These are phyloP conservation scores for Scaptomyza graminum DNA, from an alignment of 1,140 invertebrate species.

Conservation along the genomic window DNA sequence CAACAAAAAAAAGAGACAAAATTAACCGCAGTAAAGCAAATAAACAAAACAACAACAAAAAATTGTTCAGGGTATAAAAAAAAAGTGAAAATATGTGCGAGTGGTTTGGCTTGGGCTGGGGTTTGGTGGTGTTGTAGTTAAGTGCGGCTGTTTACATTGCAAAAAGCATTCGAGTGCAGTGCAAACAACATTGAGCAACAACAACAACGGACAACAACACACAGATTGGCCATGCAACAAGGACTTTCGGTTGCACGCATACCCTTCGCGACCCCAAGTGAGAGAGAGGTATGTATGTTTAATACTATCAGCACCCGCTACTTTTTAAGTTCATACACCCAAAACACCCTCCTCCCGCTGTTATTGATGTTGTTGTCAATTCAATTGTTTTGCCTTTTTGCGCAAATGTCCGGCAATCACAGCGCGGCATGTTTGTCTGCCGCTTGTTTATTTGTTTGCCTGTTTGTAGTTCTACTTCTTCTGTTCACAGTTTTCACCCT, in stretches of 20 bases:
- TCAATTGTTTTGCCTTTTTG: constrained; percentile 81
- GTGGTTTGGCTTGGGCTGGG: constrained; percentile 18
- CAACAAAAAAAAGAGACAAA: constrained; percentile 53
- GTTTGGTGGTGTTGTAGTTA: constrained; percentile 15
- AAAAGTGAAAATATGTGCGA: constrained; percentile 64
- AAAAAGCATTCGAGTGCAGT: constrained; percentile 79
- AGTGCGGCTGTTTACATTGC: constrained; percentile 75
- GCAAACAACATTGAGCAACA: constrained; percentile 67
- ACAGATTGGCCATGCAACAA: constrained; percentile 61
- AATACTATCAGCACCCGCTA: constrained; percentile 71
- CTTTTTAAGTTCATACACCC: neutral
- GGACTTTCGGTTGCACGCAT: constrained; percentile 56
- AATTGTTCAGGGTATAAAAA: constrained; percentile 12
- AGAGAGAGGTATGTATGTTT: constrained; percentile 74
- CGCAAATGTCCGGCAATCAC: constrained; percentile 76
- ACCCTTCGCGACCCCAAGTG: constrained; percentile 61
- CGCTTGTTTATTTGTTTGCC: constrained; percentile 73
- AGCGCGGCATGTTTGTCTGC: constrained; percentile 61
- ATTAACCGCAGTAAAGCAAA: constrained; percentile 74
- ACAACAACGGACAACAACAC: constrained; percentile 27
- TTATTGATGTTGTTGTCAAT: constrained; percentile 62
- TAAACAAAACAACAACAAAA: constrained; percentile 51
- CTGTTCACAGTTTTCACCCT: neutral
- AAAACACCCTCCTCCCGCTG: neutral
- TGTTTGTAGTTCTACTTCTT: constrained; percentile 36